Evolutionary conservation across 2,888 invertebrate genomes (phyloP), one percentile per base, ranked within the genome.

Genomic region (Agapostemon virescens): DNA sequence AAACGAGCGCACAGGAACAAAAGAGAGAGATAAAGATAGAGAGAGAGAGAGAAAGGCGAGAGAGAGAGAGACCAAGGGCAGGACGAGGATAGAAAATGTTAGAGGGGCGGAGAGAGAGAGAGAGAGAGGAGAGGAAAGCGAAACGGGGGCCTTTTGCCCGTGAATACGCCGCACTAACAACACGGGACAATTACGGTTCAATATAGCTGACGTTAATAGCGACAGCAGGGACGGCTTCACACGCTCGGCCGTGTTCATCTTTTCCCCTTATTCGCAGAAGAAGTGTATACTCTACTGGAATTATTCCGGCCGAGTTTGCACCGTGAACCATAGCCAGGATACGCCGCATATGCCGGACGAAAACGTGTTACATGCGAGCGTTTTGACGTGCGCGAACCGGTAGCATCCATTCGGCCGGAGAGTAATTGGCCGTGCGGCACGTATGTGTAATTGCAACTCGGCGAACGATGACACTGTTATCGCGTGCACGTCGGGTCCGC

Each of bases 181-280:
- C 89, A 71, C 84, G 67, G 84, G 87, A 91, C 89, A 89, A 90
- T 91, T 90, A 90, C 82, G 86, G 90, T 89, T 90, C 90, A 84
- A 91, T 90, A 87, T 89, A 88, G 83, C 83, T 83, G 85, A 85
- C 84, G 86, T 85, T 88, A 86, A 90, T 88, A 85, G 86, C 84
- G 85, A 89, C 84, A 88, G 85, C 79, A 76, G 73, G 83, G 82
- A 84, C 58, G 73, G 81, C 84, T 88, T 84, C 84, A 85, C 87
- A 86, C 82, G 87, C 80, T 86, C 82, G 49, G 66, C 71, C 63
- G 17, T 42, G 33, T 69, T 67, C 42, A 64, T 64, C 55, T 30
- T 64, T 61, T 45, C 30, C 9, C 63, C 52, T 45, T 26, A 17
- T n/a, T 11, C 38, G 26, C 3, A 30, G 20, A 26, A 61, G 72